Percentiles rank a stretch among this genome's conserved stretches.
phyloP scores from a whole-genome alignment of 2,113 vertebrate genomes.

The Microtus pennsylvanicus region DNA sequence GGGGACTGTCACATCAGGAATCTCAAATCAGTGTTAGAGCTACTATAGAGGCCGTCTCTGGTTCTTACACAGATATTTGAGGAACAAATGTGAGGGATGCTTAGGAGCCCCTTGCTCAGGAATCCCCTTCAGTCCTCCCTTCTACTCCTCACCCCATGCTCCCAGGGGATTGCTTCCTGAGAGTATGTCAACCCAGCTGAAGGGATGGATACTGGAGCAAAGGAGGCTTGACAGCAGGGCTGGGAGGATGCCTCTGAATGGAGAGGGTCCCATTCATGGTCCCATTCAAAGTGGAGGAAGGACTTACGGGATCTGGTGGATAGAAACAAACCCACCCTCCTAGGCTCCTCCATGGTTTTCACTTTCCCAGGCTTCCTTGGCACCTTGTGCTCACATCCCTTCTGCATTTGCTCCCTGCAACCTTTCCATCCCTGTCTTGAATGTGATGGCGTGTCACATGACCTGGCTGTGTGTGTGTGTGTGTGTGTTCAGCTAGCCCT shows the following conservation, averaged over 20 bases:
- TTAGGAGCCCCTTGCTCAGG: not conserved
- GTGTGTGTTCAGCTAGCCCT: not conserved
- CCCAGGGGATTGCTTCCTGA: not conserved
- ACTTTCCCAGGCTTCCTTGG: no score
- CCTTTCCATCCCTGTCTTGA: not conserved
- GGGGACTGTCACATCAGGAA: no score
- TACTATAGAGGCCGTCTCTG: not conserved
- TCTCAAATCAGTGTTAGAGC: accelerated
- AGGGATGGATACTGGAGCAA: no score
- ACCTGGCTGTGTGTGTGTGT: not conserved
- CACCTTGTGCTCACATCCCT: not conserved
- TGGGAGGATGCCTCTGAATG: no score
- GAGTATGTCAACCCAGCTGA: not conserved
- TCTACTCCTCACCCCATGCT: not conserved
- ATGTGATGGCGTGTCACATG: not conserved
- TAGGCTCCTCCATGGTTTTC: not conserved
- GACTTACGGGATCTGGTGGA: no score
- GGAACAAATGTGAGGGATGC: not conserved
- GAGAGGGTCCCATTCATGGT: accelerated
- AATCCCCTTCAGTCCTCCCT: not conserved
- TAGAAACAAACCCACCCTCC: not conserved
- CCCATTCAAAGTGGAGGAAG: not conserved
- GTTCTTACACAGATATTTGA: not conserved
- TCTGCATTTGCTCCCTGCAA: not conserved
- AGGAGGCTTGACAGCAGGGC: not conserved